Base-by-base conservation (phyloP, 2,888 invertebrate genomes). In the Gari tellinella region DNA sequence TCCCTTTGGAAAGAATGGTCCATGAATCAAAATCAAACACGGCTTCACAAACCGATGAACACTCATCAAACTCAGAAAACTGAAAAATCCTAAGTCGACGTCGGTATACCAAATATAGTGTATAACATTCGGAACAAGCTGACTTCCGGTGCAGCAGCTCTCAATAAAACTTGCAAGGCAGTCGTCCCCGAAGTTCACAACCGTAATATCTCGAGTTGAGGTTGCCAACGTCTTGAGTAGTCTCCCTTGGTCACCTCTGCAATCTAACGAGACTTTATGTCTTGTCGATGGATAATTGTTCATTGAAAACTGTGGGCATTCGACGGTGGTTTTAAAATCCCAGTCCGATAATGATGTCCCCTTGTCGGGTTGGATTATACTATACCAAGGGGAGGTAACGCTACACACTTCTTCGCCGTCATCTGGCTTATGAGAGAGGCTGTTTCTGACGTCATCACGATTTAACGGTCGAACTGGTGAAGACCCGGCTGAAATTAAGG, bases 11-110 rank as follows among this genome's bases (percentile, higher is more conserved):
- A 79, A 52, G n/a, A 31, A 46, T 21, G 74, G 57, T 0, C 79
- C 82, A 51, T 86, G 85, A 38, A 86, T 69, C 2, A 86, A 25
- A 45, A 83, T 60, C 17, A 80, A 63, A 55, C 85, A 86, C 0
- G 85, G 85, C 37, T 77, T 61, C 23, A 84, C 56, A 41, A 78
- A 78, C 40, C 78, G 55, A 19, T 49, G 43, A 19, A 63, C 69
- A 48, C 80, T 81, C 48, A 81, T 69, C 8, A 80, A 61, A 56
- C 76, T 76, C 14, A 80, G 61, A 45, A 73, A 73, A 5, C 58
- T 43, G 46, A 62, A 67, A 17, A 80, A 51, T 21, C 70, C 68
- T 48, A 80, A 48, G 1, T 60, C 26, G 10, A 65, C 65, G 8
- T 40, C 38, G 15, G 60, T 64, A 46, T 76, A 80, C 63, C 72